Evolutionary conservation across 2,888 invertebrate species (phyloP).

Genomic region (Oscheius onirici): DNA sequence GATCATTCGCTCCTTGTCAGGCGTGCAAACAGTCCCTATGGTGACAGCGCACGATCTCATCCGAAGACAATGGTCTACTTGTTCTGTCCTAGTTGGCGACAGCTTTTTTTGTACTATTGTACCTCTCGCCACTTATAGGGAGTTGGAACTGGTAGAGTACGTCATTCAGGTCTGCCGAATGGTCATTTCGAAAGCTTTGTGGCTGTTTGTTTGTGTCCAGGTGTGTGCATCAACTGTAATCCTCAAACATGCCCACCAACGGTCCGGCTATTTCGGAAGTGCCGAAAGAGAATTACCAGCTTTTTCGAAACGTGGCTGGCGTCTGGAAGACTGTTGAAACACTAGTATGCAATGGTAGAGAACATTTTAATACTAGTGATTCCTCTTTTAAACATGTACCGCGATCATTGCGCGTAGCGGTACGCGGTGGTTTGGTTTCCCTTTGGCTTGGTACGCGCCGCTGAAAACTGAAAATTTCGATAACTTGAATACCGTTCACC

Average conservation of each 20-base stretch:
- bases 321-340: neutral
- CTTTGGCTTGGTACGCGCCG: neutral
- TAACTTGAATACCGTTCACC: too few relatives aligned
- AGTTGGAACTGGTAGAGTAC: too few relatives aligned
- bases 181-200: conserved; percentile 28
- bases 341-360: neutral
- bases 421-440: too few relatives aligned
- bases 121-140: too few relatives aligned
- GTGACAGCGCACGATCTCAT: conserved; percentile 22
- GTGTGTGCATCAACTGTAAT: conserved; percentile 29
- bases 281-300: too few relatives aligned
- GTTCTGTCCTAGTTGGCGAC: neutral
- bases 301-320: too few relatives aligned
- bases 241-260: conserved; percentile 26
- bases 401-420: too few relatives aligned
- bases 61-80: neutral
- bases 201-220: conserved; percentile 25
- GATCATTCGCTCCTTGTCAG: conserved; percentile 18
- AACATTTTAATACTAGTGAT: neutral
- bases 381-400: neutral
- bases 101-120: neutral
- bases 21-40: conserved; percentile 18
- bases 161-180: neutral
- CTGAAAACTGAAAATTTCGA: too few relatives aligned
- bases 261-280: neutral